Percentiles rank a stretch among this genome's conserved stretches.
Evolutionary conservation across 2,888 invertebrate genomes (phyloP).

Genomic region (Falcaria lacertinaria): DNA sequence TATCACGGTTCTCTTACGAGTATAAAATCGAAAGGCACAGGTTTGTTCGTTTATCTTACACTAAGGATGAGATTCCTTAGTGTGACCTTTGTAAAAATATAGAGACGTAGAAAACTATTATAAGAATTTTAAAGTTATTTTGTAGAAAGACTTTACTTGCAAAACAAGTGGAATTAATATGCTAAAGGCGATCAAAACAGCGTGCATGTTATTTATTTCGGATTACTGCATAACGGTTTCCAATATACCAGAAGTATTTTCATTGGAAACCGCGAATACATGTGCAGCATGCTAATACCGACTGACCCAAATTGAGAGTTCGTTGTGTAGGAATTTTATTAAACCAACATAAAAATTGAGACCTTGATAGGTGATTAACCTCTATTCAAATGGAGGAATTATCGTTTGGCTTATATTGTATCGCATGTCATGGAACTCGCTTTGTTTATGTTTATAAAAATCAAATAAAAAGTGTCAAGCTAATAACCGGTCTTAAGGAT

Average conservation of each 20-base stretch:
- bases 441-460: conserved; percentile 8
- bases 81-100: too few species aligned
- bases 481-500: conserved; percentile 49
- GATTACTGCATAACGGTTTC: conserved; percentile 58
- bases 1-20: too few species aligned
- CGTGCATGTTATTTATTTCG: conserved; percentile 57
- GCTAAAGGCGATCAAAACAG: conserved; percentile 46
- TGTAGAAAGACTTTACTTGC: conserved; percentile 24
- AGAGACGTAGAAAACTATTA: too few species aligned
- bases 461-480: conserved; percentile 24
- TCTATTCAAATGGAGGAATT: background rate
- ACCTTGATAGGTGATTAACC: background rate
- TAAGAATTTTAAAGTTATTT: too few species aligned
- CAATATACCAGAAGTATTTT: conserved; percentile 43
- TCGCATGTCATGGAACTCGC: conserved; percentile 6
- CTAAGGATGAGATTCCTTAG: too few species aligned
- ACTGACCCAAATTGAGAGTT: conserved; percentile 19
- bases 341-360: background rate
- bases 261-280: conserved; percentile 39
- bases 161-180: conserved; percentile 40
- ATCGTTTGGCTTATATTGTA: background rate
- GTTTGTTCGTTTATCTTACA: too few species aligned
- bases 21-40: too few species aligned
- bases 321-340: background rate
- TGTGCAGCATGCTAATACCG: conserved; percentile 32